Evolutionary conservation across 2,888 invertebrate species (phyloP).

Genomic region (Mycalesis mineus): DNA sequence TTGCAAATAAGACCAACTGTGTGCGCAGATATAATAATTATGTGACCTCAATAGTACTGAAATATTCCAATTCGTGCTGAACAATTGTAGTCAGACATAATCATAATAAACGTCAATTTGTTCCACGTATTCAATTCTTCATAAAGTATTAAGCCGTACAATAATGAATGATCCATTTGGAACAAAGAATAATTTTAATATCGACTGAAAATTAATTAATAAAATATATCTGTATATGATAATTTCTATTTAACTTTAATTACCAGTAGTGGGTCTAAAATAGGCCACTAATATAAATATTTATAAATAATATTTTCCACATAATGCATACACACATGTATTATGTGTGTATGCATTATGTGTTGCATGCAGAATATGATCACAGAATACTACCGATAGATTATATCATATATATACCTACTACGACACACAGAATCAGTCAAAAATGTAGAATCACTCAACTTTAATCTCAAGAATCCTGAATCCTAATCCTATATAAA

Average conservation of each 20-base stretch:
- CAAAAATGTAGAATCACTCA: too few species aligned
- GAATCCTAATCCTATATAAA: slow-evolving; percentile 6
- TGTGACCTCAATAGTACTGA: not conserved
- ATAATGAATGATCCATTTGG: not conserved
- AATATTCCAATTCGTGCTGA: not conserved
- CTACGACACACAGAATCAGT: not conserved
- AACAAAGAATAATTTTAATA: not conserved
- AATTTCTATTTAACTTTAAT: too few species aligned
- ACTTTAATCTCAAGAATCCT: not conserved
- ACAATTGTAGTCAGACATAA: not conserved
- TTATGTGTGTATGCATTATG: too few species aligned
- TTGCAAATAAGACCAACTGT: not conserved
- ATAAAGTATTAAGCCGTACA: not conserved
- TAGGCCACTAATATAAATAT: too few species aligned
- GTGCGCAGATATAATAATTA: not conserved
- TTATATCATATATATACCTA: too few species aligned
- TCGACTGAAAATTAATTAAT: too few species aligned
- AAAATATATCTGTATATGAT: too few species aligned
- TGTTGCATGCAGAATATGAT: too few species aligned
- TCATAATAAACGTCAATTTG: not conserved
- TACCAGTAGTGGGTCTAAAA: too few species aligned
- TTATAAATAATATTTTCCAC: too few species aligned
- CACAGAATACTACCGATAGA: too few species aligned
- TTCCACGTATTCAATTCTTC: not conserved
- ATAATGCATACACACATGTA: too few species aligned